Evolutionary conservation across 2,113 vertebrate genomes (phyloP), one percentile per base, ranked within the genome.

Genomic region (Pomatorhinus ruficollis): DNA sequence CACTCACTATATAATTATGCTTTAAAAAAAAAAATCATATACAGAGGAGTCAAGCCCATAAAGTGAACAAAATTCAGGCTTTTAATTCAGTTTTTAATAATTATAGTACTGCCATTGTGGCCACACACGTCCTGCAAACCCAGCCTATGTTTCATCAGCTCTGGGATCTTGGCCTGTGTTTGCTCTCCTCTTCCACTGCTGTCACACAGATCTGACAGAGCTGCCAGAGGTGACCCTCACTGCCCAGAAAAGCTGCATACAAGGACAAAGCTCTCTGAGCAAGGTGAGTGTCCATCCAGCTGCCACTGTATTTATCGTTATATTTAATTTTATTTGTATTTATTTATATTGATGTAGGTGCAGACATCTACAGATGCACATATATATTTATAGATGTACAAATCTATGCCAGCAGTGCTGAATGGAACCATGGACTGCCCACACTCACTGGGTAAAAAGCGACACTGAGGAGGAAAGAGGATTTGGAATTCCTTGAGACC

Each of bases 281-380:
- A 65, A 86, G 42, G 76, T 47, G 75, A 92, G 16, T 3, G 47
- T 31, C 42, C 42, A 52, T 37, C 49, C 53, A 60, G 3, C 8
- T 64, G 15, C 6, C 23, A 12, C 9, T 63, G 2, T 12, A 21
- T 27, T 23, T 20, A 15, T 3, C 33, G 21, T 18, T 69, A 2
- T 30, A 16, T 40, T 66, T 66, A 5, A 45, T 45, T 35, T 59
- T 16, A 44, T 54, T 77, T 77, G 23, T 49, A 8, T 70, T 77
- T 76, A 33, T 68, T 42, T 22, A 10, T 33, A 27, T 42, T 15
- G 30, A 22, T 20, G 20, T 11, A n/a, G 8, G 27, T 35, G 23
- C 5, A 61, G 27, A 10, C 33, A n/a, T 23, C 22, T 53, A 42
- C 19, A 53, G n/a, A 40, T 20, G 6, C 10, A 33, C 0, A 0